Conservation (phyloP, 2,113 vertebrate genomes). For the Psophia crepitans region DNA sequence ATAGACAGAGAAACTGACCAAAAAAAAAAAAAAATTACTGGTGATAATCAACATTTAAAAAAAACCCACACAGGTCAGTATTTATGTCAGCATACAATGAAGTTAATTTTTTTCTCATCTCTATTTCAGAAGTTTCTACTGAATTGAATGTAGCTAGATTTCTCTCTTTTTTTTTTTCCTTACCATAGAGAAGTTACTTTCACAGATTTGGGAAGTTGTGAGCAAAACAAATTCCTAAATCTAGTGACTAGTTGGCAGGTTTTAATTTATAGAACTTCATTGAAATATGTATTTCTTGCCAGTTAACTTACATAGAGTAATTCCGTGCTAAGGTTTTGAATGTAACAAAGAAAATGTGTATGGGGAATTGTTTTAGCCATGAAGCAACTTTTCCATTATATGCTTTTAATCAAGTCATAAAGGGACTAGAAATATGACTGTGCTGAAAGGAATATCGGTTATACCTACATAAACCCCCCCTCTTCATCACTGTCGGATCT, state of each 20-base stretch:
- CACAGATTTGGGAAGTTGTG: neutral
- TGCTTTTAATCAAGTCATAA: constrained; percentile 32
- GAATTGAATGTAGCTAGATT: neutral
- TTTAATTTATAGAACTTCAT: neutral
- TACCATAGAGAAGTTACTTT: neutral
- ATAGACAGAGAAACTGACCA: neutral
- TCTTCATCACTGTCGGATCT: neutral
- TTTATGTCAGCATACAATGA: neutral
- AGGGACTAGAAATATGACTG: neutral
- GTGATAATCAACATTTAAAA: neutral
- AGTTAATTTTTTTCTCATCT: neutral
- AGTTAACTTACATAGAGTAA: neutral
- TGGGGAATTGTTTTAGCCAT: neutral
- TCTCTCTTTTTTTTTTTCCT: neutral
- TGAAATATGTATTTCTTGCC: neutral
- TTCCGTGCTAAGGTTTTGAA: neutral
- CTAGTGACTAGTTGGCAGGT: neutral
- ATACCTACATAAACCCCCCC: neutral
- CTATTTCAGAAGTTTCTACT: neutral
- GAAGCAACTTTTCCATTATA: neutral
- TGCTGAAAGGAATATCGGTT: constrained; percentile 7
- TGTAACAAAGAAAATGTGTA: neutral
- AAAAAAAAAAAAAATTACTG: neutral
- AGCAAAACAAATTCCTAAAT: neutral
- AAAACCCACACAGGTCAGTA: neutral